Conservation (phyloP, 2,113 vertebrate species). For the Callospermophilus lateralis region DNA sequence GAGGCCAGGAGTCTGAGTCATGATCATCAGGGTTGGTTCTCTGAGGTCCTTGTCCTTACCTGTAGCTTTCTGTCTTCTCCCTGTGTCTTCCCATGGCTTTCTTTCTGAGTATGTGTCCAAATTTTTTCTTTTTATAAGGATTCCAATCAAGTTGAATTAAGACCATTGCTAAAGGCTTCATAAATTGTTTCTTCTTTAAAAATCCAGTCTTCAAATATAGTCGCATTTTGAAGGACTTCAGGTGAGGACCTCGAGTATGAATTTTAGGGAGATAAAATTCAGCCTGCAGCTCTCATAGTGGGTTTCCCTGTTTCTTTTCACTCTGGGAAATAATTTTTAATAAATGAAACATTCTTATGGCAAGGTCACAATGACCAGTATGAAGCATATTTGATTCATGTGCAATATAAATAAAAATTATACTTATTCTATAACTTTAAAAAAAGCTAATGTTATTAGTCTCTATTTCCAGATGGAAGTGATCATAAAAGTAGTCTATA, state of each 20-base stretch:
- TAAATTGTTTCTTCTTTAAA: too few species aligned
- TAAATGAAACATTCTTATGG: not conserved
- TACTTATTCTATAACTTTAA: not conserved
- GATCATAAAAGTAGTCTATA: not conserved
- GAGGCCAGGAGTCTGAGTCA: not conserved
- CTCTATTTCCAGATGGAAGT: not conserved
- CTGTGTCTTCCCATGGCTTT: too few species aligned
- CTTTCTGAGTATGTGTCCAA: too few species aligned
- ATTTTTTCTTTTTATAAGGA: too few species aligned
- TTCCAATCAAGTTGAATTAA: too few species aligned
- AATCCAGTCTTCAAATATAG: too few species aligned
- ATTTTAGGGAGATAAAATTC: too few species aligned
- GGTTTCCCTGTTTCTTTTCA: not conserved
- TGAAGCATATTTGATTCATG: not conserved
- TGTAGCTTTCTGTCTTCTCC: too few species aligned
- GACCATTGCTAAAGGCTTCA: too few species aligned
- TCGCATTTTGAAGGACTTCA: too few species aligned
- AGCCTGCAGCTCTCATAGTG: not conserved
- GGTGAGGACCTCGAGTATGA: too few species aligned
- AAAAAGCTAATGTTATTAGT: not conserved
- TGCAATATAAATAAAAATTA: not conserved
- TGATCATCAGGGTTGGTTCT: not conserved
- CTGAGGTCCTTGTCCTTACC: too few species aligned
- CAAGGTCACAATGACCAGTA: not conserved
- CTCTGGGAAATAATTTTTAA: slow-evolving; percentile 17